Percentiles rank a stretch among this genome's conserved stretches.
Evolutionary conservation across 2,113 vertebrate species (phyloP).

Genomic region (Ginglymostoma cirratum): DNA sequence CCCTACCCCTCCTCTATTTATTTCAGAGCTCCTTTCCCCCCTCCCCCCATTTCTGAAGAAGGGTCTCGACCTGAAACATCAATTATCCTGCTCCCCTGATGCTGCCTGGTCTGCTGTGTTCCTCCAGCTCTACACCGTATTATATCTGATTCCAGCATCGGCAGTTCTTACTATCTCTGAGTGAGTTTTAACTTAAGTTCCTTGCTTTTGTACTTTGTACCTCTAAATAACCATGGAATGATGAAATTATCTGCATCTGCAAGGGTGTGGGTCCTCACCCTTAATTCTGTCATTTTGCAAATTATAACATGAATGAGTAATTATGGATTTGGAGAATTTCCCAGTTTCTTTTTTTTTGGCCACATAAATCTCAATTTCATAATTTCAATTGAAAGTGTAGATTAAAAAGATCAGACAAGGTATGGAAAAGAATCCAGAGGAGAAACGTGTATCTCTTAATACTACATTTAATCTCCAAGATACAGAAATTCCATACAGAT

Average conservation of each 20-base stretch:
- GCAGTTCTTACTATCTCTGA: too few species aligned
- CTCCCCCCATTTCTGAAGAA: too few species aligned
- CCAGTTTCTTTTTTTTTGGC: neutral
- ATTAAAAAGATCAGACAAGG: neutral
- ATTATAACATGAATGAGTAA: neutral
- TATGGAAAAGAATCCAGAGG: neutral
- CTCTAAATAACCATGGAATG: neutral
- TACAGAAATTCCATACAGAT: constrained; percentile 11
- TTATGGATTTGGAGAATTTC: neutral
- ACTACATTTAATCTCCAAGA: neutral
- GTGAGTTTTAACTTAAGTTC: neutral
- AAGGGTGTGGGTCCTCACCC: too few species aligned
- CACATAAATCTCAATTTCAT: neutral
- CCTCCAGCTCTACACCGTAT: too few species aligned
- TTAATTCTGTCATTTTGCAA: neutral
- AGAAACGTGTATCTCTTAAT: neutral
- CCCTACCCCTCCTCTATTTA: too few species aligned
- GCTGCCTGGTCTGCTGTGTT: too few species aligned
- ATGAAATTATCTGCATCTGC: neutral
- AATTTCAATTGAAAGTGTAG: neutral
- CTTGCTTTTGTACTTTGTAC: neutral
- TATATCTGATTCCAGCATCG: too few species aligned
- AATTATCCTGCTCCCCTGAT: too few species aligned
- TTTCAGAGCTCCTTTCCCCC: too few species aligned
- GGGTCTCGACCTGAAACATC: too few species aligned